Percentiles rank a stretch among this genome's conserved stretches.
phyloP scores from a whole-genome alignment of 2,797 vertebrate species.

The Argentina silus region DNA sequence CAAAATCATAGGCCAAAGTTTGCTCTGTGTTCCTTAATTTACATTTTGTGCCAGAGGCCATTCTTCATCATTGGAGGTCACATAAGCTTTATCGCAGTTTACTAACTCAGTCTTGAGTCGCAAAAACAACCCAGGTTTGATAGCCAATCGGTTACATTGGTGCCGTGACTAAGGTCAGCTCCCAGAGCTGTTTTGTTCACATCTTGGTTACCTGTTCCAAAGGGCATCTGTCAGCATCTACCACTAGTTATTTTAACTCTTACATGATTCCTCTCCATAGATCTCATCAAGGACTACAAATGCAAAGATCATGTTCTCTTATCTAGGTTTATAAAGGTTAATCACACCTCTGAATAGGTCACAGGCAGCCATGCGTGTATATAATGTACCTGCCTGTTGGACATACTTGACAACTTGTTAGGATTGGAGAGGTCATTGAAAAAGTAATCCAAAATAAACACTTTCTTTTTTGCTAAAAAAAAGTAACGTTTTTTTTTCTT shows the following conservation, averaged over 20 bases:
- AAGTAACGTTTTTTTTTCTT: conserved; percentile 70
- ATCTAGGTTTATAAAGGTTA: not conserved
- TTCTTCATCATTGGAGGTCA: not conserved
- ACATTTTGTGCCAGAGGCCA: not conserved
- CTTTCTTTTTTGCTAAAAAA: conserved; percentile 70
- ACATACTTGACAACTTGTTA: conserved; percentile 79
- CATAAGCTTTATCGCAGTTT: no score
- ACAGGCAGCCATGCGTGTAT: conserved; percentile 27
- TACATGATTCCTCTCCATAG: not conserved
- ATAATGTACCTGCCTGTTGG: conserved; percentile 69
- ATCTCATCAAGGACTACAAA: not conserved
- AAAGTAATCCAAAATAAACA: conserved; percentile 82
- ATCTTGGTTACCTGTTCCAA: no score
- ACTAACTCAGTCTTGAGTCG: no score
- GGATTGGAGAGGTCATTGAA: conserved; percentile 78
- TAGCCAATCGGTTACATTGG: no score
- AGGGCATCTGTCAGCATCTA: conserved; percentile 15
- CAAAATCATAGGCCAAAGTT: conserved; percentile 24
- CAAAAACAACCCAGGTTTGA: no score
- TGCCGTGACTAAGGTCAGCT: no score
- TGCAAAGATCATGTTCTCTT: not conserved
- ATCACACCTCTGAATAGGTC: conserved; percentile 12
- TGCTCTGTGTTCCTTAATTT: conserved; percentile 36
- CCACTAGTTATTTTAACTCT: not conserved
- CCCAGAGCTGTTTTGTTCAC: no score